These are phyloP conservation scores for Zhengitettix transpicula DNA, from an alignment of 2,888 invertebrate species.

Conservation along the genomic window DNA sequence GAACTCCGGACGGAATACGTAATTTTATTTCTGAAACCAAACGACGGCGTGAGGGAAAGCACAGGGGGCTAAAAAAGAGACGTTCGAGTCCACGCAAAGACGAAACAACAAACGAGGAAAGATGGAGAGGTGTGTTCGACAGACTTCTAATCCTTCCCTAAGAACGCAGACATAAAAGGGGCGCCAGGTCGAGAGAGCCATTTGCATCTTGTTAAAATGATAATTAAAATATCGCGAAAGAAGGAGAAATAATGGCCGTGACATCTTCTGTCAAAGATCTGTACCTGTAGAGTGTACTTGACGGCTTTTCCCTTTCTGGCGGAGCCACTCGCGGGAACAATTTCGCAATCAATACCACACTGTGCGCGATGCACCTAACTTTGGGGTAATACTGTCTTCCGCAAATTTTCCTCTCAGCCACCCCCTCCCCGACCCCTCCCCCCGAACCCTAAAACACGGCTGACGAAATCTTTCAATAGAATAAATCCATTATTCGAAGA, in stretches of 20 bases:
- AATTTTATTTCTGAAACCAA: too few species aligned
- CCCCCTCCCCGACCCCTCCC: background rate
- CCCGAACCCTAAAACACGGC: background rate
- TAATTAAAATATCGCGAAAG: conserved; percentile 12
- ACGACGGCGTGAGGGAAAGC: too few species aligned
- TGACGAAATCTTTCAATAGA: conserved; percentile 6
- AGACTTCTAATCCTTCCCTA: background rate
- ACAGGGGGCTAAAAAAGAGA: too few species aligned
- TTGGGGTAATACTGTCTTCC: background rate
- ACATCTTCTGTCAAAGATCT: background rate
- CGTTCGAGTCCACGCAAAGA: too few species aligned
- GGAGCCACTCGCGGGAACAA: background rate
- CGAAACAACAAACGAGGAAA: background rate
- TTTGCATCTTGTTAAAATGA: conserved; percentile 13
- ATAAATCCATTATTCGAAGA: conserved; percentile 9
- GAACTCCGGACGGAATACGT: too few species aligned
- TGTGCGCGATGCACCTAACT: background rate
- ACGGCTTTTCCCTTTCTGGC: conserved; percentile 1
- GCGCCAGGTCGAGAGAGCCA: background rate
- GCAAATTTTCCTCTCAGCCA: background rate
- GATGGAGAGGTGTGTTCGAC: conserved; percentile 1
- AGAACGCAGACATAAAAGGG: background rate
- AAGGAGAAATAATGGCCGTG: conserved; percentile 1
- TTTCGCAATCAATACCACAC: background rate
- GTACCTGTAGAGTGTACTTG: conserved; percentile 4